These are phyloP conservation scores for Myrmophylax atrothorax DNA, from an alignment of 2,113 vertebrate genomes.

Conservation along the genomic window DNA sequence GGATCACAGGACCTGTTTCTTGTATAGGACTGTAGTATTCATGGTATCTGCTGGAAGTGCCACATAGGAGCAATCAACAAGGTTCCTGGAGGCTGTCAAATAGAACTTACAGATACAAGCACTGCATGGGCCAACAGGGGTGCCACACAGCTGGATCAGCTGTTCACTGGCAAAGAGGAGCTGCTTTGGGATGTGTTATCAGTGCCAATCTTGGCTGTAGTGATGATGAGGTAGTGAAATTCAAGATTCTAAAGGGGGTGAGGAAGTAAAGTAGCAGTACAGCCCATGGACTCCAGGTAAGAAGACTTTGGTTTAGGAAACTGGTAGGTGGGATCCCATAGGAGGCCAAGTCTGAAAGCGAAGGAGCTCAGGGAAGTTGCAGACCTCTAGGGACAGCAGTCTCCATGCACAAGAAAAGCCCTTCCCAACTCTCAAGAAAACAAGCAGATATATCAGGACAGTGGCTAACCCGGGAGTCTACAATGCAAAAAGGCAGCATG, in stretches of 20 bases:
- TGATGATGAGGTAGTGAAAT: neutral
- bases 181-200: neutral
- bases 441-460: neutral
- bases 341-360: neutral
- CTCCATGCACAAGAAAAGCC: neutral
- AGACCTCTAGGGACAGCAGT: neutral
- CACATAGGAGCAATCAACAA: neutral
- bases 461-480: neutral
- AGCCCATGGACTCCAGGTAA: neutral
- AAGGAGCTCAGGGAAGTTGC: neutral
- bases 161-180: neutral
- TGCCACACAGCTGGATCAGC: neutral
- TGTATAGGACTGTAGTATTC: fast-evolving
- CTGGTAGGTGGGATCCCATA: neutral
- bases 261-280: neutral
- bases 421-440: neutral
- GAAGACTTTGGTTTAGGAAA: neutral
- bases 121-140: fast-evolving
- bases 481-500: neutral
- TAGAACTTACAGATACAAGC: neutral
- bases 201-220: neutral
- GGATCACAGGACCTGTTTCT: neutral
- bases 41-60: neutral
- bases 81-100: neutral
- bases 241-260: neutral